These are phyloP conservation scores for Karalla daura DNA, from an alignment of 2,797 vertebrate genomes.

Conservation along the genomic window DNA sequence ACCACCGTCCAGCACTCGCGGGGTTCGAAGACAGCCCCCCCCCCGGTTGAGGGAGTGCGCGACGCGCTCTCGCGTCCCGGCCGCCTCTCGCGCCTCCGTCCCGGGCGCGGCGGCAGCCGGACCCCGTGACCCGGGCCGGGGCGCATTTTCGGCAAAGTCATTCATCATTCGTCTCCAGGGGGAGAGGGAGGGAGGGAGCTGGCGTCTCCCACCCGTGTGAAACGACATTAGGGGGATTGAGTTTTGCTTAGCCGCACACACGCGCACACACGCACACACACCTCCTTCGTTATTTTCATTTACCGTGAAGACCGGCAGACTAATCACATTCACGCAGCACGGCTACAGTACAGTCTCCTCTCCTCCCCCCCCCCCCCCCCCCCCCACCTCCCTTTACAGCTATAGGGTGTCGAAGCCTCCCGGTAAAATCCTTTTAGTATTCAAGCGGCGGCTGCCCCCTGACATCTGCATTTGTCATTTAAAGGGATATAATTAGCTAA, in stretches of 20 bases:
- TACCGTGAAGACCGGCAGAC: constrained; percentile 8
- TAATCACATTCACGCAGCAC: constrained; percentile 40
- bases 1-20: not conserved
- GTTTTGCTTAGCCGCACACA: constrained; percentile 14
- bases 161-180: constrained; percentile 22
- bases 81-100: constrained; percentile 16
- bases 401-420: constrained; percentile 26
- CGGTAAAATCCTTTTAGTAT: constrained; percentile 64
- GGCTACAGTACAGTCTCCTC: constrained; percentile 10
- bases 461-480: constrained; percentile 70
- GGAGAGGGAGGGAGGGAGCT: not conserved
- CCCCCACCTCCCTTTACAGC: not conserved
- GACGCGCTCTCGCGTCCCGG: not conserved
- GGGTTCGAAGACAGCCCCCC: not conserved
- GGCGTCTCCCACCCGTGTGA: constrained; percentile 23
- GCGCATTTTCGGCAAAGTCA: constrained; percentile 5
- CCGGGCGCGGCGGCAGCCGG: constrained; percentile 29
- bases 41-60: too few species aligned
- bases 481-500: constrained; percentile 79
- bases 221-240: constrained; percentile 17
- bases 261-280: constrained; percentile 9
- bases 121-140: constrained; percentile 8
- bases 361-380: not conserved
- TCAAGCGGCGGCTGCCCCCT: constrained; percentile 51
- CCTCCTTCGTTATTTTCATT: constrained; percentile 39